phyloP scores from a whole-genome alignment of 2,888 invertebrate species.

The Mystacides longicornis region DNA sequence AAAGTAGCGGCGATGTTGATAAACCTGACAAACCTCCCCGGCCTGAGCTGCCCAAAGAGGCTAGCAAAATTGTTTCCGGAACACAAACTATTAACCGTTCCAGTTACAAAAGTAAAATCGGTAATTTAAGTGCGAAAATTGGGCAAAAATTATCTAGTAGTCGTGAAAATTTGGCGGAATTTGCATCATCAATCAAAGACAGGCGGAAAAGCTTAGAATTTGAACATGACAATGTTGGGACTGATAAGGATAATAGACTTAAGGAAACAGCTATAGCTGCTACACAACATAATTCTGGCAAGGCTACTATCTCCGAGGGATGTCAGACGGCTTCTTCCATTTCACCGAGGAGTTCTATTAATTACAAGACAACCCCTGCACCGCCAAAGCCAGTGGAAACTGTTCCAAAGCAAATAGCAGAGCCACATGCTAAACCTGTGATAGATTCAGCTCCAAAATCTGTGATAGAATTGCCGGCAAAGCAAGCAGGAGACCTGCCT shows the following conservation, averaged over 20 bases:
- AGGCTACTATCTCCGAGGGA: conserved; percentile 40
- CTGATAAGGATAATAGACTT: conserved; percentile 32
- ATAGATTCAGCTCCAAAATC: conserved; percentile 37
- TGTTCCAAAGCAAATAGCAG: too few species aligned
- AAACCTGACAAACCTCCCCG: conserved; percentile 60
- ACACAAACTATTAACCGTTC: conserved; percentile 55
- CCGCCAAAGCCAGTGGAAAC: conserved; percentile 29
- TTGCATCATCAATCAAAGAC: conserved; percentile 18
- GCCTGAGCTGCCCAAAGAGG: conserved; percentile 44
- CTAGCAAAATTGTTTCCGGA: conserved; percentile 44
- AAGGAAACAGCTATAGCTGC: conserved; percentile 29
- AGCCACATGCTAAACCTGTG: conserved; percentile 26
- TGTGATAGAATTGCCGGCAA: conserved; percentile 29
- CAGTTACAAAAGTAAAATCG: conserved; percentile 43
- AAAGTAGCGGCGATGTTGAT: conserved; percentile 32
- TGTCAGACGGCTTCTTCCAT: conserved; percentile 38
- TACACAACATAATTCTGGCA: conserved; percentile 32
- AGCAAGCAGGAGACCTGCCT: conserved; percentile 42
- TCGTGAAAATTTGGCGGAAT: conserved; percentile 41
- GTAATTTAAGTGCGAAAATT: conserved; percentile 29
- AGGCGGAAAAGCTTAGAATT: conserved; percentile 51
- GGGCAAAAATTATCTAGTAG: conserved; percentile 40
- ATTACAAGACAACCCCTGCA: conserved; percentile 30
- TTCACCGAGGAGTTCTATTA: conserved; percentile 26
- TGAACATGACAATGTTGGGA: conserved; percentile 42